Evolutionary conservation across 2,113 vertebrate species (phyloP).

Genomic region (Pseudonaja textilis): DNA sequence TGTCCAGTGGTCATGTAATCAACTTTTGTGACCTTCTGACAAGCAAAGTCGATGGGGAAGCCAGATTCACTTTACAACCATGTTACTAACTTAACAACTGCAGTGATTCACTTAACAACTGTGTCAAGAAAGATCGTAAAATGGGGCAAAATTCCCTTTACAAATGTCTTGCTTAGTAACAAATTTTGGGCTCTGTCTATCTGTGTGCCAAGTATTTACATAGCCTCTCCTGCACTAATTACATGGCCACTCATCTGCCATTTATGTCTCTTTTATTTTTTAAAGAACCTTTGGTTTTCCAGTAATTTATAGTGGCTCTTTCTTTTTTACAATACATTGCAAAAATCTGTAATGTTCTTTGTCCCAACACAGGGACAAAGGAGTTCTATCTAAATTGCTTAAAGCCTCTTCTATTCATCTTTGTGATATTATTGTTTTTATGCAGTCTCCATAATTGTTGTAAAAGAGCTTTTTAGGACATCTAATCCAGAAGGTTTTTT

Average conservation of each 20-base stretch:
- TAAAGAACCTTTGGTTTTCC: neutral
- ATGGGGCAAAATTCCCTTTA: too few species aligned
- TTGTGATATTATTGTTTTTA: neutral
- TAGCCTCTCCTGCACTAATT: neutral
- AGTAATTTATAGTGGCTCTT: neutral
- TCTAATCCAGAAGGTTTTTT: neutral
- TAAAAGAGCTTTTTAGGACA: neutral
- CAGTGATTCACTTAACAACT: too few species aligned
- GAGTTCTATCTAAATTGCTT: neutral
- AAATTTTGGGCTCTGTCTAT: neutral
- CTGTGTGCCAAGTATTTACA: neutral
- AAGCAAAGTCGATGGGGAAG: too few species aligned
- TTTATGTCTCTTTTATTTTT: neutral
- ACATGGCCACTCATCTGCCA: neutral
- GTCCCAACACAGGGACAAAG: neutral
- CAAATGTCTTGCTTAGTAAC: too few species aligned
- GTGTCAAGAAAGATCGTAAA: too few species aligned
- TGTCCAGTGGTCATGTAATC: too few species aligned
- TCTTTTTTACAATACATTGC: neutral
- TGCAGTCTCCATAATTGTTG: neutral
- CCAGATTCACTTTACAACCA: too few species aligned
- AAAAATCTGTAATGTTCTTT: neutral
- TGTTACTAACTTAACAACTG: too few species aligned
- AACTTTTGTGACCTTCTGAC: too few species aligned
- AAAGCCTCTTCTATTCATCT: neutral